Evolutionary conservation across 2,888 invertebrate species (phyloP).

Genomic region (Rhodophaea formosa): DNA sequence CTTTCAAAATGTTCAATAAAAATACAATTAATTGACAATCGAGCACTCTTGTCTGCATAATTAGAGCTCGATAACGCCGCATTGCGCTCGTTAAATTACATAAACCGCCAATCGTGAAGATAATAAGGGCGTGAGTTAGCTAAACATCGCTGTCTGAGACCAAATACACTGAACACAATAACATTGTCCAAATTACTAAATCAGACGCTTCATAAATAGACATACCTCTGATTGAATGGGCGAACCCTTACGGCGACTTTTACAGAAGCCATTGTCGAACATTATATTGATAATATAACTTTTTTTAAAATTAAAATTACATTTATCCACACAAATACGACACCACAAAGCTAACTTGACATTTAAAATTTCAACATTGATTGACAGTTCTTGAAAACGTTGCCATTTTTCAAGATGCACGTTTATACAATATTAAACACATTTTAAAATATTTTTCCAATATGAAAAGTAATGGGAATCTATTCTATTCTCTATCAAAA

Average conservation of each 20-base stretch:
- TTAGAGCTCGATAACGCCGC: slow-evolving; percentile 22
- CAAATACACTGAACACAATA: slow-evolving; percentile 41
- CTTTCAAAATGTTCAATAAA: slow-evolving; percentile 56
- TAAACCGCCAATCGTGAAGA: slow-evolving; percentile 34
- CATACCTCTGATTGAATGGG: slow-evolving; percentile 93
- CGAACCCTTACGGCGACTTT: slow-evolving; percentile 95
- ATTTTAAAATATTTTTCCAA: too few relatives aligned
- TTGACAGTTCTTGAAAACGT: slow-evolving; percentile 23
- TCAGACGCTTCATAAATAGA: slow-evolving; percentile 31
- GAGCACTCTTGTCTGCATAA: slow-evolving; percentile 17
- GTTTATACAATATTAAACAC: too few relatives aligned
- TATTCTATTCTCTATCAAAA: too few relatives aligned
- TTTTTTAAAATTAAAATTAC: slow-evolving; percentile 55
- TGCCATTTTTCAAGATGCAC: too few relatives aligned
- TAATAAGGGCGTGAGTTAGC: slow-evolving; percentile 40
- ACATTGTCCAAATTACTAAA: slow-evolving; percentile 33
- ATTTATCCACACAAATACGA: slow-evolving; percentile 62
- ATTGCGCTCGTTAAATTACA: slow-evolving; percentile 32
- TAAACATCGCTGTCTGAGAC: slow-evolving; percentile 38
- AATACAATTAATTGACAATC: slow-evolving; percentile 21
- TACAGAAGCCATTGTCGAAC: slow-evolving; percentile 91
- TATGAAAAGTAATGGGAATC: too few relatives aligned
- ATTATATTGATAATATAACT: slow-evolving; percentile 69
- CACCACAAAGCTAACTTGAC: slow-evolving; percentile 55
- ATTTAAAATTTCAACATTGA: slow-evolving; percentile 29